Base-by-base conservation (phyloP, 2,888 invertebrate species). In the Lagria hirta region DNA sequence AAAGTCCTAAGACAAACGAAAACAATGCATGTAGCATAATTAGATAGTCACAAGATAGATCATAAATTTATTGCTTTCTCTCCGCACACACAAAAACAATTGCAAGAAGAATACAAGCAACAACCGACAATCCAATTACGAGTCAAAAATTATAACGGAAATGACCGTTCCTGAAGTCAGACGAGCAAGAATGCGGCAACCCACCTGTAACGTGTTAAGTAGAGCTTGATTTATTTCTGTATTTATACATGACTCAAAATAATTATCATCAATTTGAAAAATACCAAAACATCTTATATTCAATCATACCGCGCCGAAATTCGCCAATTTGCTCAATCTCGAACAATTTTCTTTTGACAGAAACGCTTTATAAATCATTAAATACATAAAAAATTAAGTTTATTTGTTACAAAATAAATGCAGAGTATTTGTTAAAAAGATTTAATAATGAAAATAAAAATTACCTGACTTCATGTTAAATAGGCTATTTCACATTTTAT, bases 81-180 rank as follows among this genome's bases (percentile, higher is more conserved):
- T 32, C 40, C 10, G n/a, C 6, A 14, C n/a, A 8, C 11, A 23
- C 30, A 32, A 32, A 40, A 40, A 36, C 42, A 35, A 42, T 42
- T 28, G 24, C 32, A 33, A 32, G 32, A 41, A 30, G 22, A 37
- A 29, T 29, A 37, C 40, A 29, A 32, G 17, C 30, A 52, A 50
- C 49, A 55, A 55, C 50, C 51, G 47, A 49, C 52, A 54, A 49
- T 52, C 58, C 57, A 58, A 60, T 60, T 58, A 58, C 51, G 53
- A 54, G 47, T 54, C 54, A 55, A 60, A 60, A 60, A 57, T 58
- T 54, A 54, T 58, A 60, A 57, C 57, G 62, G 61, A 62, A 62
- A 57, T 58, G 54, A 58, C 59, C 55, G 57, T 58, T 44, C 52
- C 51, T 55, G 49, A 58, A 53, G 47, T 51, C 54, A 55, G 57